A percentile compares a stretch with the other conserved stretches of the same genome.
Evolutionary conservation across 2,797 vertebrate species (phyloP).

Genomic region (Pangasius larnaudii): DNA sequence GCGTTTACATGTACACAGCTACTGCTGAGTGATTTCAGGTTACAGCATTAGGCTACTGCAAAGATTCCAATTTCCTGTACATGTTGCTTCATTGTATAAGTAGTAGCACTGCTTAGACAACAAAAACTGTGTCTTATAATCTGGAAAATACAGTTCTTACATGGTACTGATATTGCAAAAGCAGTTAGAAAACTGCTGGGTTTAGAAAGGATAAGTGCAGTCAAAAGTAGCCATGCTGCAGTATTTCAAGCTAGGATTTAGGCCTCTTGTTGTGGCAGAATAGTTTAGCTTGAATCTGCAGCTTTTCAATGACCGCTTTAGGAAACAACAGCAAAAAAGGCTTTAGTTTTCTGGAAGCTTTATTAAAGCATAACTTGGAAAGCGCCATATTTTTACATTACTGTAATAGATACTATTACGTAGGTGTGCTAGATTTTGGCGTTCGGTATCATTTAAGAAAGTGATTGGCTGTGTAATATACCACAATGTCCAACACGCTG

Average conservation of each 20-base stretch:
- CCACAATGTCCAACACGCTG: not conserved
- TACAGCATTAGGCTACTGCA: not conserved
- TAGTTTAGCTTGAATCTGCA: constrained; percentile 50
- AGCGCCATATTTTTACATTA: not conserved
- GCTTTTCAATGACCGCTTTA: constrained; percentile 33
- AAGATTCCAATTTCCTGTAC: not conserved
- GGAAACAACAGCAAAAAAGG: not conserved
- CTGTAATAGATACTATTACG: not conserved
- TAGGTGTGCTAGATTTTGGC: not conserved
- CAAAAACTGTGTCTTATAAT: no score
- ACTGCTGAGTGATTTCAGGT: not conserved
- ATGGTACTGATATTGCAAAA: not conserved
- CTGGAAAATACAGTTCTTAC: not conserved
- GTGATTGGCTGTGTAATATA: not conserved
- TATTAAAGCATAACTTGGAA: not conserved
- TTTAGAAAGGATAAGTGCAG: constrained; percentile 42
- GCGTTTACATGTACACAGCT: not conserved
- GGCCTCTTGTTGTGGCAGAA: constrained; percentile 38
- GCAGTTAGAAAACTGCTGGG: not conserved
- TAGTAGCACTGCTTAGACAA: not conserved
- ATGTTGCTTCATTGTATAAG: not conserved
- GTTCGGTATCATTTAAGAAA: not conserved
- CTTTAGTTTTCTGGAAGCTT: not conserved
- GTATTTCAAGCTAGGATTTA: constrained; percentile 31
- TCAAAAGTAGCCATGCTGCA: constrained; percentile 41